These are phyloP conservation scores for Capreolus pygargus DNA, from an alignment of 2,113 vertebrate species.

Conservation along the genomic window DNA sequence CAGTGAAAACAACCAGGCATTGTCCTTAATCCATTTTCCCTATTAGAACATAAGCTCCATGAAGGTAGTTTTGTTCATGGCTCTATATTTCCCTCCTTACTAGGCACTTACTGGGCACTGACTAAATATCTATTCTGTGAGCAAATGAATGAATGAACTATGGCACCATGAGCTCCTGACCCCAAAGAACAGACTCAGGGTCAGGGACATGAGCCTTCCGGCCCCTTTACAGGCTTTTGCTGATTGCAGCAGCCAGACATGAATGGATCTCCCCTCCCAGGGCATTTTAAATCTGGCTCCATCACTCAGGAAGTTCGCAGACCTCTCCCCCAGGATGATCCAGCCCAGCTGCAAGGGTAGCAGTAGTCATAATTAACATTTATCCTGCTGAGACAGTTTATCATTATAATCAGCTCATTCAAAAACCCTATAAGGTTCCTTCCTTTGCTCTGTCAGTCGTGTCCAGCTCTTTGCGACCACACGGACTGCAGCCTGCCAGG, in stretches of 20 bases:
- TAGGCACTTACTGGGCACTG: background rate
- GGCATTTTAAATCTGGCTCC: background rate
- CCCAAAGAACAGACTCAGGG: background rate
- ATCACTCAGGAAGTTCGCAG: background rate
- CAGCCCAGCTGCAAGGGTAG: background rate
- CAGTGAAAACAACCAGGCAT: background rate
- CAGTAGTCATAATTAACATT: background rate
- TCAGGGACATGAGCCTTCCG: background rate
- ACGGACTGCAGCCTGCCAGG: background rate
- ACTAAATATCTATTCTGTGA: background rate
- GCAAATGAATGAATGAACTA: background rate
- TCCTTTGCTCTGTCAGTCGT: background rate
- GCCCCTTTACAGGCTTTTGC: background rate
- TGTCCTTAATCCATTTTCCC: background rate
- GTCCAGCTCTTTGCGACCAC: background rate
- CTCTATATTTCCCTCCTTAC: background rate
- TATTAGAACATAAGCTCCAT: background rate
- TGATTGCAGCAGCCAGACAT: background rate
- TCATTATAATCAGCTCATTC: background rate
- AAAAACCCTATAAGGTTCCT: background rate
- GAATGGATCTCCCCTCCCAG: background rate
- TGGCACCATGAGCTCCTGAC: background rate
- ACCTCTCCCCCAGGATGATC: background rate
- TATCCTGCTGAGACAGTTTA: background rate
- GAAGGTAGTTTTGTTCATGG: background rate